These are phyloP conservation scores for Thalpophila matura DNA, from an alignment of 2,888 invertebrate genomes.

Conservation along the genomic window DNA sequence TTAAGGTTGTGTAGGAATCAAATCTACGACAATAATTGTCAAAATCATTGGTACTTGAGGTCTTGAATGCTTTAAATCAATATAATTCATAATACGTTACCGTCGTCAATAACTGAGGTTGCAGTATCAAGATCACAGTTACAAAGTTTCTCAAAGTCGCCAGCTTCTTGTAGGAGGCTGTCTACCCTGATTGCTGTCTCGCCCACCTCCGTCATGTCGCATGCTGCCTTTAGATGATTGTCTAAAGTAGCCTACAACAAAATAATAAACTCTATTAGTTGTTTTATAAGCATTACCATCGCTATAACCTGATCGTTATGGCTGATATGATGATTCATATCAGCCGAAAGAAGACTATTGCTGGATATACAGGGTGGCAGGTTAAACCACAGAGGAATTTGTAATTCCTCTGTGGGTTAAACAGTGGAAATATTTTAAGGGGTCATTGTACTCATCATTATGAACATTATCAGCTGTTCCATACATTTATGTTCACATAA, in stretches of 20 bases:
- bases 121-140: conserved; percentile 96
- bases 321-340: no score
- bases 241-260: conserved; percentile 93
- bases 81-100: conserved; percentile 66
- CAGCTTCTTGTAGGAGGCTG: conserved; percentile 94
- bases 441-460: no score
- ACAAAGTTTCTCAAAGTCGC: conserved; percentile 94
- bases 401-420: no score
- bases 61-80: background rate
- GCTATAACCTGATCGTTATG: no score
- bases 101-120: conserved; percentile 94
- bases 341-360: no score
- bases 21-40: background rate
- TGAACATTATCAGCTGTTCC: no score
- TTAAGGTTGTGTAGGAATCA: no score
- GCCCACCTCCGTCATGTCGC: conserved; percentile 97
- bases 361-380: no score
- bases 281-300: background rate
- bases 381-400: no score
- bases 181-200: conserved; percentile 96
- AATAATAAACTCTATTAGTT: background rate
- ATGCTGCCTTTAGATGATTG: conserved; percentile 94
- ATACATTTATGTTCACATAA: no score
- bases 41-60: background rate
- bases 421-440: no score